A percentile compares a stretch with the other conserved stretches of the same genome.
Conservation (phyloP, 2,113 vertebrate species). For the Heterotis niloticus region DNA sequence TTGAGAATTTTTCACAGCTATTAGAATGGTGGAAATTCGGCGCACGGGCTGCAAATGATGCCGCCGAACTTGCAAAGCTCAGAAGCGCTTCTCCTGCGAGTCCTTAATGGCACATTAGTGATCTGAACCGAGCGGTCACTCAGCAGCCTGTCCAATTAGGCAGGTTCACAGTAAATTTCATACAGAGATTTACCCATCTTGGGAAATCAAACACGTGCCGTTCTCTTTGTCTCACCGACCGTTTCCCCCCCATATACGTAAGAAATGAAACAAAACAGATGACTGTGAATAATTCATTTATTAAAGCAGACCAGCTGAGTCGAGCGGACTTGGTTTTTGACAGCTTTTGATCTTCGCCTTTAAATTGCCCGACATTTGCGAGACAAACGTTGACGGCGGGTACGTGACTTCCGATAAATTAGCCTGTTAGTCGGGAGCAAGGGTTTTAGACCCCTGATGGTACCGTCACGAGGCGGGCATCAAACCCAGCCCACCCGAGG, state of each 20-base stretch:
- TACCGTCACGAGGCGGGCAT: background rate
- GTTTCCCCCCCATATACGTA: background rate
- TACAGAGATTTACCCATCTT: constrained; percentile 29
- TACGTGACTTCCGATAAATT: constrained; percentile 1
- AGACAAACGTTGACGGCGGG: background rate
- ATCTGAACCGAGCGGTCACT: constrained; percentile 35
- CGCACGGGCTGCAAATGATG: constrained; percentile 37
- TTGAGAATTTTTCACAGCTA: constrained; percentile 35
- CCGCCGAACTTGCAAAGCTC: constrained; percentile 34
- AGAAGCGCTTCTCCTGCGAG: constrained; percentile 41
- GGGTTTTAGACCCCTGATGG: background rate
- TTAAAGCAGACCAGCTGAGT: constrained; percentile 5
- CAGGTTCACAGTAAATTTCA: background rate
- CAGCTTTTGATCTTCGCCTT: constrained; percentile 3
- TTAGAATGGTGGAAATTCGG: constrained; percentile 41
- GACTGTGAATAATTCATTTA: constrained; percentile 4
- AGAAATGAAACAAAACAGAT: constrained; percentile 17
- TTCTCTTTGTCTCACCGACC: constrained; percentile 8
- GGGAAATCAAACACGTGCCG: constrained; percentile 7
- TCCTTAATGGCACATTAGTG: constrained; percentile 47
- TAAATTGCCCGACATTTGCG: background rate
- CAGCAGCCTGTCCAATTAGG: constrained; percentile 32
- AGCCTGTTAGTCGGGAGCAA: background rate
- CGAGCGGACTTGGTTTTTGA: background rate
- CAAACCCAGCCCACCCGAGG: background rate